Conservation (phyloP, 2,113 vertebrate species). For the Nyctereutes procyonoides region DNA sequence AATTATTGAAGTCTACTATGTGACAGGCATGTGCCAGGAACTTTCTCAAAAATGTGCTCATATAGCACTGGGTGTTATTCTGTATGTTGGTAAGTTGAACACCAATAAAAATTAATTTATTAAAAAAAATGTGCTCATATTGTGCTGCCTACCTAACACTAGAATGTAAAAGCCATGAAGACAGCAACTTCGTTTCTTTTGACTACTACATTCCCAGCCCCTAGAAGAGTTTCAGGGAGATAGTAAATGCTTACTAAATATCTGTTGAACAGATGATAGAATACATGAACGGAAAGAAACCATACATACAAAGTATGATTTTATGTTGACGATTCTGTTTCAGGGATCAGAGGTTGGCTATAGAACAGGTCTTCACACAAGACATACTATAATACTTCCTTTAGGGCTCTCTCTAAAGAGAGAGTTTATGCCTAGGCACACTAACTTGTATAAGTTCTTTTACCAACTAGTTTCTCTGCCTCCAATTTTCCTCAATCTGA, state of each 20-base stretch:
- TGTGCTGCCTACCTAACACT: not conserved
- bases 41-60: not conserved
- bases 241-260: not conserved
- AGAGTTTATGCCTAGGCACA: not conserved
- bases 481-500: constrained; percentile 7
- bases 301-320: not conserved
- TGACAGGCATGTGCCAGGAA: not conserved
- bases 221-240: not conserved
- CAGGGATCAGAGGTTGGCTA: not conserved
- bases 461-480: not conserved
- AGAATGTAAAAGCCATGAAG: not conserved
- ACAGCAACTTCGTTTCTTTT: not conserved
- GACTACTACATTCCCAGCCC: not conserved
- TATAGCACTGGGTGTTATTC: no score
- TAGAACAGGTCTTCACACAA: not conserved
- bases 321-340: not conserved
- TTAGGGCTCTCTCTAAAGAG: not conserved
- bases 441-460: not conserved
- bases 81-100: no score
- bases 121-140: not conserved
- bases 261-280: not conserved
- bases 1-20: not conserved
- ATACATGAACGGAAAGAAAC: not conserved
- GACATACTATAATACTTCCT: not conserved
- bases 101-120: no score